phyloP scores from a whole-genome alignment of 2,888 invertebrate genomes.

The Meghimatium bilineatum region DNA sequence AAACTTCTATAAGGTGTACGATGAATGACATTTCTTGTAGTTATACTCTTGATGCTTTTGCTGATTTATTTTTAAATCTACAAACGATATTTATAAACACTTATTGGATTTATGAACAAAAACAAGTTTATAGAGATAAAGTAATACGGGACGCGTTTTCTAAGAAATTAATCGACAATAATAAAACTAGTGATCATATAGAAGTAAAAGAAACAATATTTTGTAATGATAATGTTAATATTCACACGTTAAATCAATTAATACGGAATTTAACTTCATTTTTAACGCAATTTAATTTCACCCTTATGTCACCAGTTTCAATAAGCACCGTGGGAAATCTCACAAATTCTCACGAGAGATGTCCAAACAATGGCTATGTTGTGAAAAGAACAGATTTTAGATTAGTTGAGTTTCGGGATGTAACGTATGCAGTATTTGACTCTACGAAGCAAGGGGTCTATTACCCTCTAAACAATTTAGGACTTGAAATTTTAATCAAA shows the following conservation, averaged over 20 bases:
- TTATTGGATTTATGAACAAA: neutral
- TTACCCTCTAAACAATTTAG: conserved; percentile 24
- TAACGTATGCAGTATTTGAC: neutral
- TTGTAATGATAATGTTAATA: neutral
- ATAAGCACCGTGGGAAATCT: conserved; percentile 4
- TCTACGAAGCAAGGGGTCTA: neutral
- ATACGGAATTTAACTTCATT: neutral
- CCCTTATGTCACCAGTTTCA: neutral
- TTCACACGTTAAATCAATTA: neutral
- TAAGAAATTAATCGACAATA: neutral
- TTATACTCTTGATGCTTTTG: neutral
- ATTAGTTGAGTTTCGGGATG: neutral
- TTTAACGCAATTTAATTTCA: neutral
- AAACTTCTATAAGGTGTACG: neutral
- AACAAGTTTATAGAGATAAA: neutral
- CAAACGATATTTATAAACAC: no score
- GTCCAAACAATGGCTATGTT: neutral
- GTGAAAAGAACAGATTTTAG: neutral
- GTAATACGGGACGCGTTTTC: no score
- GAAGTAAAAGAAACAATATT: neutral
- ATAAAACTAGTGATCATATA: neutral
- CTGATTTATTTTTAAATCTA: no score
- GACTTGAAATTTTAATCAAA: neutral
- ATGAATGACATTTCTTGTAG: neutral
- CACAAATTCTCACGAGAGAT: neutral